phyloP scores from a whole-genome alignment of 2,888 invertebrate genomes.

The Leptura quadrifasciata region DNA sequence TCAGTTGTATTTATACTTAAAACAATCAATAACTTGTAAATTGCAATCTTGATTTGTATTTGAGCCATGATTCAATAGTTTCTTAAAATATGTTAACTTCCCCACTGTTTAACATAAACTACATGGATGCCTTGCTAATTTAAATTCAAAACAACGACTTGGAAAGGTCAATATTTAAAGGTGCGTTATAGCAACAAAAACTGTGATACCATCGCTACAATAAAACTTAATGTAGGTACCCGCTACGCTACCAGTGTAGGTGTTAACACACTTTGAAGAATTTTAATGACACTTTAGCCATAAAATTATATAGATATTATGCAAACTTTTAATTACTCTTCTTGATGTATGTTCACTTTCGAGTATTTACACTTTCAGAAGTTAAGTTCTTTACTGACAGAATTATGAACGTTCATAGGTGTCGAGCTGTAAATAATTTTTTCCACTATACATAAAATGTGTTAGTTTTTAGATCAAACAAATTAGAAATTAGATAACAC shows the following conservation, averaged over 20 bases:
- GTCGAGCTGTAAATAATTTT: neutral
- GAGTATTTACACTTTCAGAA: conserved; percentile 9
- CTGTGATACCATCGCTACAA: conserved; percentile 27
- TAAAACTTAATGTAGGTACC: conserved; percentile 23
- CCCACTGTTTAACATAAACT: neutral
- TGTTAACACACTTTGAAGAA: conserved; percentile 43
- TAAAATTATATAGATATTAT: conserved; percentile 16
- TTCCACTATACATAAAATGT: neutral
- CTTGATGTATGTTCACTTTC: conserved; percentile 14
- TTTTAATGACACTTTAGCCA: conserved; percentile 36
- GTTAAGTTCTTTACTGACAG: conserved; percentile 5
- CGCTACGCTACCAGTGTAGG: conserved; percentile 36
- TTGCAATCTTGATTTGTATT: neutral
- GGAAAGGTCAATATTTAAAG: conserved; percentile 30
- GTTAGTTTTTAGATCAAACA: neutral
- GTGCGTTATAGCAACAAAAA: conserved; percentile 26
- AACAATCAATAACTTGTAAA: neutral
- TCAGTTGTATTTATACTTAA: neutral
- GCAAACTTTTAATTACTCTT: conserved; percentile 23
- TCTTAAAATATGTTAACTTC: conserved; percentile 18
- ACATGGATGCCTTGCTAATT: neutral
- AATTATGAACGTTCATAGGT: neutral
- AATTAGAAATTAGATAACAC: too few relatives aligned
- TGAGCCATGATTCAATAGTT: neutral
- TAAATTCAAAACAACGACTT: conserved; percentile 25